Evolutionary conservation across 2,888 invertebrate species (phyloP), one percentile per base, ranked within the genome.

Genomic region (Pristionchus exspectatus): DNA sequence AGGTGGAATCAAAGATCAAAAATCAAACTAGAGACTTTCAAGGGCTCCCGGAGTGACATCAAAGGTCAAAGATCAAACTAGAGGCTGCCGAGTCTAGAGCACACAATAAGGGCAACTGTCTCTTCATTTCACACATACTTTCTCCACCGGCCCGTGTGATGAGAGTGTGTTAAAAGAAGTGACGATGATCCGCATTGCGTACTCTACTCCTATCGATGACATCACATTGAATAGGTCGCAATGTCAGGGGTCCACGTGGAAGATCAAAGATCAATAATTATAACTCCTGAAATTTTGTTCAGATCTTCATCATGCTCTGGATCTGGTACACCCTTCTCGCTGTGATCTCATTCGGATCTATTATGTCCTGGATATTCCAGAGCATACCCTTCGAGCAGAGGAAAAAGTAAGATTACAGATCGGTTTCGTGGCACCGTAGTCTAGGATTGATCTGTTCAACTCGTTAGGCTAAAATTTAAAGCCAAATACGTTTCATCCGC

Each of bases 271-370:
- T 16, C 33, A 38, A 44, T 38, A 9, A 27, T 69, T 0, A 69
- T 0, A 69, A 59, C 21, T 21, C 18, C 18, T n/a, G n/a, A n/a
- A n/a, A n/a, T n/a, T 18, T 77, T 38, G 44, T 44, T 7, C 87
- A 93, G 94, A 93, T 95, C 12, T 95, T 95, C 92, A 92, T 95
- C 77, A 90, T 95, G 12, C 92, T 95, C 2, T 95, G 95, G 95
- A 90, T 95, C 12, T 95, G 95, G 95, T 95, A 94, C 91, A 92
- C 92, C 2, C 56, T 94, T 0, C 90, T 94, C 9, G 91, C 92
- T 4, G 89, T 93, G 14, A 89, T 92, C 69, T 92, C 94, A 3
- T 91, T 94, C 54, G 91, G 91, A 33, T 92, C 92, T 44, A 92
- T 94, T 30, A 84, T 93, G 81, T 94, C 93, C 5, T 95, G 95